Evolutionary conservation across 2,888 invertebrate species (phyloP), one percentile per base, ranked within the genome.

Genomic region (Reticulitermes lucifugus): DNA sequence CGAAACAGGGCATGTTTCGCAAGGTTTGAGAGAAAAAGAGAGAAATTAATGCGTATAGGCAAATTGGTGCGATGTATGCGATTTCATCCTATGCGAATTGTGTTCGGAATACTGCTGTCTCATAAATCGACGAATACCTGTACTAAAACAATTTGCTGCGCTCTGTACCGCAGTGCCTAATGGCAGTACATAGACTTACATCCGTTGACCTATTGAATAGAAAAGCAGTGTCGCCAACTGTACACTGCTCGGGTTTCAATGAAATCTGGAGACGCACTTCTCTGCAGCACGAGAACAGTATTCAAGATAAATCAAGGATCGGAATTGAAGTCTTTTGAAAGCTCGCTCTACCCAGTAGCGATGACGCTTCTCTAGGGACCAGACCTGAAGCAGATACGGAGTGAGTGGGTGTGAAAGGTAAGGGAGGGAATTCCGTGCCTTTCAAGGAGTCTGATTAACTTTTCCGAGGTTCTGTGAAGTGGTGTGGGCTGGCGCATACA

Each of bases 371-470:
- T 81, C 81, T 0, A 46, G 81, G 81, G 81, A 81, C n/a, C 22
- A 43, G 41, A 77, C 77, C 77, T 77, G 73, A 73, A 73, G 35
- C 73, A 35, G 73, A 29, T 41, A 73, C 2, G 6, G 73, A 73
- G 14, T 77, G 21, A 25, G 46, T 21, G 46, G 77, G 77, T 77
- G 77, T 77, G 35, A 73, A 46, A 46, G 21, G 41, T 29, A 35
- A 21, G 7, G 75, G 43, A 43, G 43, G 43, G 46, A 22, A n/a
- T 22, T n/a, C n/a, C 70, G 79, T 77, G 77, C 83, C 60, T 85
- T 85, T 85, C 85, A 85, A 79, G 73, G 55, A 89, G 89, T 90
- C 90, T 90, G 90, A 90, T 90, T 90, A 90, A 90, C 90, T 90
- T 89, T 89, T 89, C 90, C 43, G 77, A 81, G 43, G 70, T 75